A percentile compares a stretch with the other conserved stretches of the same genome.
Conservation (phyloP, 1,140 invertebrate genomes). For the Drosophila lini region DNA sequence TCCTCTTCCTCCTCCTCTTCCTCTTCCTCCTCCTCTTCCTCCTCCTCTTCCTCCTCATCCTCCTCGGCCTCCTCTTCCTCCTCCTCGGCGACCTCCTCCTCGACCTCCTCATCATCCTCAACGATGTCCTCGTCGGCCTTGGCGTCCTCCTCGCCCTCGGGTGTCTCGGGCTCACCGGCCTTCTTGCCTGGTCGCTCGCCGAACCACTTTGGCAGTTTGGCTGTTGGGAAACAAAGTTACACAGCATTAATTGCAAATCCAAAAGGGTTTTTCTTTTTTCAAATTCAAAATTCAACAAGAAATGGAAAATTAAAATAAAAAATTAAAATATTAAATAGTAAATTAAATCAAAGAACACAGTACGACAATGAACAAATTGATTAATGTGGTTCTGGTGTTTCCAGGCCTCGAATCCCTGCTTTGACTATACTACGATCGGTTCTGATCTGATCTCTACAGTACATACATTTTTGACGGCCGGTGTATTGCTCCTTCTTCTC, state of each 20-base stretch:
- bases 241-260: not conserved
- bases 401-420: slow-evolving; percentile 17
- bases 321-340: not conserved
- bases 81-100: slow-evolving; percentile 90
- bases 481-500: slow-evolving; percentile 94
- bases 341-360: slow-evolving; percentile 4
- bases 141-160: slow-evolving; percentile 94
- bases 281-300: not conserved
- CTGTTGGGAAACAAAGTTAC: slow-evolving; percentile 84
- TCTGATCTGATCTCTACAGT: slow-evolving; percentile 24
- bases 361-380: slow-evolving; percentile 66
- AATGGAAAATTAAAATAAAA: slow-evolving; percentile 9
- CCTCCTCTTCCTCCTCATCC: slow-evolving; percentile 90
- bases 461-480: slow-evolving; percentile 94
- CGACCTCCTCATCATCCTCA: slow-evolving; percentile 89
- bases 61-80: slow-evolving; percentile 90
- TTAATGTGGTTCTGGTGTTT: slow-evolving; percentile 45
- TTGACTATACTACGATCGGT: slow-evolving; percentile 1
- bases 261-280: not conserved
- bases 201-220: slow-evolving; percentile 96
- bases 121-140: slow-evolving; percentile 90
- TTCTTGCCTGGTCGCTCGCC: slow-evolving; percentile 96
- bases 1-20: slow-evolving; percentile 87
- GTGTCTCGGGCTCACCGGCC: slow-evolving; percentile 93
- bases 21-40: slow-evolving; percentile 90